These are phyloP conservation scores for Champsocephalus gunnari DNA, from an alignment of 2,797 vertebrate genomes.

Conservation along the genomic window DNA sequence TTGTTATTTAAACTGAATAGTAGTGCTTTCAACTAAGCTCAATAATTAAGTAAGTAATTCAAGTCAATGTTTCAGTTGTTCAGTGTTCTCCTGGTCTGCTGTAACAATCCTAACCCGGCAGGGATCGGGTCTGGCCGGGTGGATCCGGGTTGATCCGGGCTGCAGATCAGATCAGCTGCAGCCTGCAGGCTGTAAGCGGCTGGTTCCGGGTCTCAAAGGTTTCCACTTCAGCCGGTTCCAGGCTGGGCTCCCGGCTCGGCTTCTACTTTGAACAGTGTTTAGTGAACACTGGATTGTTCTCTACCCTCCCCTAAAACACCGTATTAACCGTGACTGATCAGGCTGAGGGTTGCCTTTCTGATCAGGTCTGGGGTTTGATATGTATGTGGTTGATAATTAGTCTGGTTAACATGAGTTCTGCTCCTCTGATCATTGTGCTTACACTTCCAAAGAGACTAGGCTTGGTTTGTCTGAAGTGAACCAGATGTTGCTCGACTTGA, in stretches of 20 bases:
- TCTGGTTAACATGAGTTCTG: neutral
- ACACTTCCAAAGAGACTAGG: neutral
- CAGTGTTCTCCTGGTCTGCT: conserved; percentile 1
- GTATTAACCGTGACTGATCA: neutral
- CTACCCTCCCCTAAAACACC: neutral
- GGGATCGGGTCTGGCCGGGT: neutral
- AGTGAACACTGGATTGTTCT: neutral
- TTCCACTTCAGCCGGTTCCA: conserved; percentile 2
- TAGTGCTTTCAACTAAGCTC: no score
- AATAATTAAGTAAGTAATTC: no score
- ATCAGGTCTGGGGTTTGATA: neutral
- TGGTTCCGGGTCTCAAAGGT: conserved; percentile 8
- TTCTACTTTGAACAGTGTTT: neutral
- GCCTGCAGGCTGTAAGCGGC: neutral
- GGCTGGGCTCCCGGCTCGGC: conserved; percentile 6
- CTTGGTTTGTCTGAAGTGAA: neutral
- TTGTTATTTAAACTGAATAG: no score
- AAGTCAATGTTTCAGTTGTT: no score
- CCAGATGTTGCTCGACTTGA: neutral
- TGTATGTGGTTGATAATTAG: no score
- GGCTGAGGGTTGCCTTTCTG: neutral
- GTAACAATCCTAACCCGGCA: neutral
- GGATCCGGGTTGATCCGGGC: neutral
- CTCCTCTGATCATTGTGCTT: conserved; percentile 7
- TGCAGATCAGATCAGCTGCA: neutral